Percentiles rank a stretch among this genome's conserved stretches.
Evolutionary conservation across 2,113 vertebrate species (phyloP).

Genomic region (Prietella phreatophila): DNA sequence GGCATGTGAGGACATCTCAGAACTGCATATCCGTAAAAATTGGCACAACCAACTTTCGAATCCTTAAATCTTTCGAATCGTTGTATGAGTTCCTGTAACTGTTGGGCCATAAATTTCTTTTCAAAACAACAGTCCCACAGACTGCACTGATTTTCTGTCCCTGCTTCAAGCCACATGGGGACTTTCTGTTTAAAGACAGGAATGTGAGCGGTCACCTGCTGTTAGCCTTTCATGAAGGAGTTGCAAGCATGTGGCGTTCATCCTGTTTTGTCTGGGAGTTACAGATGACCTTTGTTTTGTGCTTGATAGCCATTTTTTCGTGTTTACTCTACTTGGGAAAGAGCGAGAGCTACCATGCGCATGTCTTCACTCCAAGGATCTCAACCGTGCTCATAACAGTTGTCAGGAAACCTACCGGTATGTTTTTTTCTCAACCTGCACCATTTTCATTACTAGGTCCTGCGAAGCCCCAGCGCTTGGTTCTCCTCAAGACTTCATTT

Average conservation of each 20-base stretch:
- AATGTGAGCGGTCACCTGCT: slow-evolving; percentile 21
- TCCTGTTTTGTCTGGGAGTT: slow-evolving; percentile 44
- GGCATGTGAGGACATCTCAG: slow-evolving; percentile 29
- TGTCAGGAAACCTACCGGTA: background rate
- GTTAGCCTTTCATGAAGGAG: background rate
- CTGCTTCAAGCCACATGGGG: background rate
- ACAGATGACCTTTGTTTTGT: slow-evolving; percentile 37
- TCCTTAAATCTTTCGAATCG: background rate
- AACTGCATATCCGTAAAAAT: background rate
- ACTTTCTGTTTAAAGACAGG: slow-evolving; percentile 17
- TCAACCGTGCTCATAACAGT: background rate
- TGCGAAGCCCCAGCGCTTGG: background rate
- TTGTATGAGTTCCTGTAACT: background rate
- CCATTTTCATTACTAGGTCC: background rate
- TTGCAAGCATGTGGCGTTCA: slow-evolving; percentile 32
- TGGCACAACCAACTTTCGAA: background rate
- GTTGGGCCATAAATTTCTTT: background rate
- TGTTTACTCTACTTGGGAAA: background rate
- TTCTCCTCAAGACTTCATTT: background rate
- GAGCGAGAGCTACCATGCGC: no score
- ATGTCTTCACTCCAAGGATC: background rate
- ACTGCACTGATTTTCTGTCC: slow-evolving; percentile 7
- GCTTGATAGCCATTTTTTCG: background rate
- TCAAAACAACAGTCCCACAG: background rate
- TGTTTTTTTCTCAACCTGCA: background rate